Evolutionary conservation across 2,113 vertebrate species (phyloP).

Genomic region (Uropsilus gracilis): DNA sequence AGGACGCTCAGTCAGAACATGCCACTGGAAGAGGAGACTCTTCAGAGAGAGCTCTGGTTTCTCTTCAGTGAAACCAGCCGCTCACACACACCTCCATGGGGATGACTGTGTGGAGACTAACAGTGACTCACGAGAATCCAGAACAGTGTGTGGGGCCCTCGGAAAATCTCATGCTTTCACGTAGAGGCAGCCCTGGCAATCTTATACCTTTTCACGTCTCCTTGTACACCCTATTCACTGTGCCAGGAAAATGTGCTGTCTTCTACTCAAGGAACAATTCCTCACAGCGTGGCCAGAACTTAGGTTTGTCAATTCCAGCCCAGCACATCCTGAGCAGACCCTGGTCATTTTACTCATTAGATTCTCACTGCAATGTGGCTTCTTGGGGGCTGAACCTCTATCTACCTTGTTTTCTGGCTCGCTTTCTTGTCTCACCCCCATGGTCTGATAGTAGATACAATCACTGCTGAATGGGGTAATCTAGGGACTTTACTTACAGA

Average conservation of each 20-base stretch:
- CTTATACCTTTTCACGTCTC: background rate
- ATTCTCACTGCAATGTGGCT: background rate
- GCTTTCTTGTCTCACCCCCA: background rate
- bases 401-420: background rate
- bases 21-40: background rate
- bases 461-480: background rate
- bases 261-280: background rate
- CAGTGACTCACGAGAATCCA: too few relatives aligned
- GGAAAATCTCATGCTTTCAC: background rate
- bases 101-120: background rate
- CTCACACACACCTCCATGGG: background rate
- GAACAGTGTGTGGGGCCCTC: background rate
- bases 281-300: accelerated
- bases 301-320: accelerated
- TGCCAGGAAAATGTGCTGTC: background rate
- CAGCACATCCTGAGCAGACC: background rate
- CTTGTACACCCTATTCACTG: background rate
- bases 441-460: background rate
- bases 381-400: background rate
- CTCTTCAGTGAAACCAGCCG: background rate
- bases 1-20: background rate
- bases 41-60: too few relatives aligned
- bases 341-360: background rate
- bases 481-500: background rate
- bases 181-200: background rate